Percentiles rank a stretch among this genome's conserved stretches.
These are phyloP conservation scores for Drosophila anceps DNA, from an alignment of 2,888 invertebrate species.

Conservation along the genomic window DNA sequence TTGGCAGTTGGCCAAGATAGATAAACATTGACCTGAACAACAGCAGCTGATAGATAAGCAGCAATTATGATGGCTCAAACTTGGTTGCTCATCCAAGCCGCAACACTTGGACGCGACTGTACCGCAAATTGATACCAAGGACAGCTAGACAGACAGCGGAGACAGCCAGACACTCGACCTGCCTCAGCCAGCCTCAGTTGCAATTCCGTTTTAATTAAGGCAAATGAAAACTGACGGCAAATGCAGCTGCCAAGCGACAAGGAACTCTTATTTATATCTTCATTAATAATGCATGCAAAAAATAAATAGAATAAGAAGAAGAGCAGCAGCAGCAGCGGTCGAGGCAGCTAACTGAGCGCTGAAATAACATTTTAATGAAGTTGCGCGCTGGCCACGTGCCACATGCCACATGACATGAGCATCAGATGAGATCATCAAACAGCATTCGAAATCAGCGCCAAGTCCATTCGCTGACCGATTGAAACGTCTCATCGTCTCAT, in stretches of 20 bases:
- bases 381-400: conserved; percentile 47
- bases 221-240: conserved; percentile 42
- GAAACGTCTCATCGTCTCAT: conserved; percentile 8
- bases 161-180: conserved; percentile 59
- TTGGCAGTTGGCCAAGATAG: conserved; percentile 45
- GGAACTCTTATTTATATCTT: conserved; percentile 33
- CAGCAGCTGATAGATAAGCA: conserved; percentile 37
- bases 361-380: conserved; percentile 20
- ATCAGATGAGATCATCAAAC: conserved; percentile 45
- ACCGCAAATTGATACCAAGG: conserved; percentile 53
- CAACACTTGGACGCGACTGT: conserved; percentile 29
- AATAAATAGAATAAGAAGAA: not conserved
- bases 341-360: not conserved
- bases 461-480: conserved; percentile 21
- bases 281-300: conserved; percentile 44
- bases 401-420: no score
- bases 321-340: not conserved
- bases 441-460: conserved; percentile 11
- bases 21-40: conserved; percentile 28
- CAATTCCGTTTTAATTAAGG: conserved; percentile 38
- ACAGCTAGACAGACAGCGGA: not conserved
- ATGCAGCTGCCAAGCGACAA: conserved; percentile 27
- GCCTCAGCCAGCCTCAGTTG: conserved; percentile 44
- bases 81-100: not conserved
- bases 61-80: conserved; percentile 26